These are phyloP conservation scores for Uria lomvia DNA, from an alignment of 2,113 vertebrate genomes.

Conservation along the genomic window DNA sequence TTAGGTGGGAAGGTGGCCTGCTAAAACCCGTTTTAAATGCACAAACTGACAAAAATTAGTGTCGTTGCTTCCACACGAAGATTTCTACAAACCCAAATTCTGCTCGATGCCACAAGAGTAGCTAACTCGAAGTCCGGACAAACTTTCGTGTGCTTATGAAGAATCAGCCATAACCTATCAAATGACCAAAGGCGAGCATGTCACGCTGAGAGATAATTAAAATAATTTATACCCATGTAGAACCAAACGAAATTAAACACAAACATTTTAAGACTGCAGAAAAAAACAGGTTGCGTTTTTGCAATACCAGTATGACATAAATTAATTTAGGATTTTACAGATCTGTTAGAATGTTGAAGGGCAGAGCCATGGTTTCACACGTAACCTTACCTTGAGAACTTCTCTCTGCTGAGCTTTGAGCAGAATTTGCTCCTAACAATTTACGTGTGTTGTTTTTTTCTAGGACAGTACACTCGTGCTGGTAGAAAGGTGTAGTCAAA, in stretches of 20 bases:
- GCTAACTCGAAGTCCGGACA: background rate
- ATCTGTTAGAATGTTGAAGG: background rate
- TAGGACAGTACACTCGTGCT: accelerated
- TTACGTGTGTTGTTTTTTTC: accelerated
- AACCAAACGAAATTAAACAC: background rate
- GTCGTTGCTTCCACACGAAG: accelerated
- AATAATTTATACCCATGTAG: accelerated
- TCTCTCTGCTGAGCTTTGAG: background rate
- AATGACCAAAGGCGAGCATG: background rate
- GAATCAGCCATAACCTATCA: background rate
- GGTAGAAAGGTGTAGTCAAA: background rate
- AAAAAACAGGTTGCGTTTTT: background rate
- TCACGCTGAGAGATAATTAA: background rate
- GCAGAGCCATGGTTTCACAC: background rate
- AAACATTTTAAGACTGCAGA: background rate
- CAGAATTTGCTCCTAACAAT: background rate
- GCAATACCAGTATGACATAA: background rate
- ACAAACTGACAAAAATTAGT: background rate
- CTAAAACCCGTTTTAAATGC: background rate
- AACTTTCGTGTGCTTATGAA: accelerated
- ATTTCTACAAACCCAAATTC: background rate
- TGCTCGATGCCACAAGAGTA: accelerated
- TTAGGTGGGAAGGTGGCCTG: background rate
- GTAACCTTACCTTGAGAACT: background rate
- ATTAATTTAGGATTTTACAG: background rate